phyloP scores from a whole-genome alignment of 2,888 invertebrate species.

The Orthonychiurus folsomi region DNA sequence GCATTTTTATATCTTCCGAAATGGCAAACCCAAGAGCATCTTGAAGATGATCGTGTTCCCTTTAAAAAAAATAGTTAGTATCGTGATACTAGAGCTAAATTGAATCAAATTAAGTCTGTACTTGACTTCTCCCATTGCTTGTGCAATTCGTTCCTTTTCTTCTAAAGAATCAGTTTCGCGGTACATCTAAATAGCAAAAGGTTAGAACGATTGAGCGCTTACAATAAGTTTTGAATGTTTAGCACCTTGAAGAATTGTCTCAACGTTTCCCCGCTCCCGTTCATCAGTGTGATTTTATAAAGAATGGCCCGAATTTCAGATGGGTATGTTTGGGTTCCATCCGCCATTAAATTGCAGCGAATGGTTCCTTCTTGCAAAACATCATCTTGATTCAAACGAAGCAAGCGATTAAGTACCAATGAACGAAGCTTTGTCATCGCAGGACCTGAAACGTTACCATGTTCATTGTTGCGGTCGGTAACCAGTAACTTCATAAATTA shows the following conservation, averaged over 20 bases:
- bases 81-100: too few relatives aligned
- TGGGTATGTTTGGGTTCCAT: slow-evolving; percentile 54
- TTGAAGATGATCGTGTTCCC: slow-evolving; percentile 57
- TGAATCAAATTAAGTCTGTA: too few relatives aligned
- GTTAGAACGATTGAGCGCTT: too few relatives aligned
- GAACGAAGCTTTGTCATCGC: background rate
- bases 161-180: slow-evolving; percentile 74
- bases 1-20: slow-evolving; percentile 80
- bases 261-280: slow-evolving; percentile 61
- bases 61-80: too few relatives aligned
- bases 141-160: slow-evolving; percentile 82
- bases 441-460: slow-evolving; percentile 49
- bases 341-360: slow-evolving; percentile 57
- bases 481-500: too few relatives aligned
- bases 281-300: slow-evolving; percentile 71
- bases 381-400: slow-evolving; percentile 51
- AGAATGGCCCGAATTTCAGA: slow-evolving; percentile 83
- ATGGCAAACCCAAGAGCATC: slow-evolving; percentile 72
- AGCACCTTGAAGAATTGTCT: slow-evolving; percentile 49
- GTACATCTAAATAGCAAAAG: too few relatives aligned
- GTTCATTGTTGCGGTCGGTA: too few relatives aligned
- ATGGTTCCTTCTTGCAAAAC: slow-evolving; percentile 67
- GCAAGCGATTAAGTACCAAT: background rate
- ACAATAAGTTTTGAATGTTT: too few relatives aligned
- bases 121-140: slow-evolving; percentile 70